Conservation (phyloP, 2,113 vertebrate genomes). For the Corythoichthys intestinalis region DNA sequence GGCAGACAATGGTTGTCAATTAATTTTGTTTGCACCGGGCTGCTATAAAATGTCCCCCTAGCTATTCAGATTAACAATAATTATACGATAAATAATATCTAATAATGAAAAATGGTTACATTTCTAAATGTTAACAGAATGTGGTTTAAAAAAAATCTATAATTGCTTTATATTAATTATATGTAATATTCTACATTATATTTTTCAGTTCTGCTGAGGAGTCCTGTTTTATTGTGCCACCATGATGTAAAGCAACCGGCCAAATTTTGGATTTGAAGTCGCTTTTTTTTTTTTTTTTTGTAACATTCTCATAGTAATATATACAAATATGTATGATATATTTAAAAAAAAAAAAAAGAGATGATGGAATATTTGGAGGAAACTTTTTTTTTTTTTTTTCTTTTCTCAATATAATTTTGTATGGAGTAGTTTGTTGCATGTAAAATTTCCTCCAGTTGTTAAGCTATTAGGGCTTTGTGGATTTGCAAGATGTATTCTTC, state of each 20-base stretch:
- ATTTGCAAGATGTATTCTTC: slow-evolving; percentile 27
- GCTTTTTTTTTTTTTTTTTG: slow-evolving; percentile 15
- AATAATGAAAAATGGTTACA: too few relatives aligned
- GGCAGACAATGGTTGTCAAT: too few relatives aligned
- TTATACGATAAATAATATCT: too few relatives aligned
- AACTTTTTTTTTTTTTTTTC: slow-evolving; percentile 41
- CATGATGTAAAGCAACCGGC: slow-evolving; percentile 26
- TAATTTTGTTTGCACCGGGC: too few relatives aligned
- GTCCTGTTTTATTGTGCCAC: slow-evolving; percentile 3
- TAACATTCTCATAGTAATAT: slow-evolving; percentile 31
- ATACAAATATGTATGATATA: background rate
- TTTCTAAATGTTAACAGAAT: too few relatives aligned
- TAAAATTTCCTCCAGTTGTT: slow-evolving; percentile 18
- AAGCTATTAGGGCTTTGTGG: slow-evolving; percentile 26
- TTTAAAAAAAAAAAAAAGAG: background rate
- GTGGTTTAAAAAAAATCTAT: too few relatives aligned
- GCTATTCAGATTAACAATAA: too few relatives aligned
- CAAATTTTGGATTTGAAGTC: slow-evolving; percentile 36
- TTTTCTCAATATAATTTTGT: slow-evolving; percentile 44
- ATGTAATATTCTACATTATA: background rate
- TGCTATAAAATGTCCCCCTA: too few relatives aligned
- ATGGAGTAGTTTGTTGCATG: slow-evolving; percentile 25
- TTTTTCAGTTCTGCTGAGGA: slow-evolving; percentile 72
- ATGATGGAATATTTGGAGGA: slow-evolving; percentile 45
- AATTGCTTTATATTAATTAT: too few relatives aligned